Evolutionary conservation across 2,888 invertebrate species (phyloP).

Genomic region (Bombylius major): DNA sequence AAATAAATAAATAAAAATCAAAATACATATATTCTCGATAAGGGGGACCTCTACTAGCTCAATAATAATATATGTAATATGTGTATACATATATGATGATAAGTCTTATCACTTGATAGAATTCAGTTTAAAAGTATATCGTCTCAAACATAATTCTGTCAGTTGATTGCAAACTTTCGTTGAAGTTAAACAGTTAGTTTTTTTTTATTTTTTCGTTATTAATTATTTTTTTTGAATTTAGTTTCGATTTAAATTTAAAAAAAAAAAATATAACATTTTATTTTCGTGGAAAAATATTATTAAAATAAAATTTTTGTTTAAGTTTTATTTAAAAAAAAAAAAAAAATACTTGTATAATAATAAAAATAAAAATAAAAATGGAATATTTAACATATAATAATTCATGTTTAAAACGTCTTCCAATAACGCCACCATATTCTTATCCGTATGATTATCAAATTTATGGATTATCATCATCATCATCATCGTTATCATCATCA

Average conservation of each 20-base stretch:
- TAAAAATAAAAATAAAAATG: slow-evolving; percentile 4
- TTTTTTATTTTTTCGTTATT: too few species aligned
- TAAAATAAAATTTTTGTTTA: too few species aligned
- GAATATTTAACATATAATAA: slow-evolving; percentile 8
- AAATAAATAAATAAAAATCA: too few species aligned
- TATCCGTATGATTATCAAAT: slow-evolving; percentile 10
- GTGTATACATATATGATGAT: background rate
- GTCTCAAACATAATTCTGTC: background rate
- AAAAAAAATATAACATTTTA: too few species aligned
- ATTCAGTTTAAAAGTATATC: background rate
- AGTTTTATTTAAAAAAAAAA: too few species aligned
- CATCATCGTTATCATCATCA: background rate
- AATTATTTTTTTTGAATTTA: too few species aligned
- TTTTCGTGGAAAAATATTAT: too few species aligned
- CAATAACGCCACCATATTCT: slow-evolving; percentile 10
- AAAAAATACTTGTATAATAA: too few species aligned
- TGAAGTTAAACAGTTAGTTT: too few species aligned
- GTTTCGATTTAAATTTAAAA: too few species aligned
- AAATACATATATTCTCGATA: too few species aligned
- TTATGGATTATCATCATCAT: background rate
- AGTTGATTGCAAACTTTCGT: background rate
- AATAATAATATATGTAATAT: background rate
- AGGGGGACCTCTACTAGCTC: too few species aligned
- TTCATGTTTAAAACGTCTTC: slow-evolving; percentile 4
- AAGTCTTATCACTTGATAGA: background rate